Conservation (phyloP, 2,888 invertebrate genomes). For the Troides oblongomaculatus region DNA sequence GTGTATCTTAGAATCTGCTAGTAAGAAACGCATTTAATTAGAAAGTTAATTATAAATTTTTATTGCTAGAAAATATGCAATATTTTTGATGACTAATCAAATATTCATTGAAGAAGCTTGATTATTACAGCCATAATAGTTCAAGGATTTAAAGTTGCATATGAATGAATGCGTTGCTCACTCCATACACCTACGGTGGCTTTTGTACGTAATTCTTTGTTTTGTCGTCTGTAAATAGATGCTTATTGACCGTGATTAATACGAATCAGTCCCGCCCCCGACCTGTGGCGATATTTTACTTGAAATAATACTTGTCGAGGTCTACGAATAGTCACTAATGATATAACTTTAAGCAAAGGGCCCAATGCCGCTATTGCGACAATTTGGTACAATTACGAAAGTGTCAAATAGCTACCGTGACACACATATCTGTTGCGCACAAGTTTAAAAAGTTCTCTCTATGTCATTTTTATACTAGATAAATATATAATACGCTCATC, state of each 20-base stretch:
- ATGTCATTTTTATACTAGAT: neutral
- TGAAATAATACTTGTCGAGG: constrained; percentile 28
- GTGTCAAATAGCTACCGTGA: constrained; percentile 27
- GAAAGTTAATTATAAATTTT: too few species aligned
- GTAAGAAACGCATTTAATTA: neutral
- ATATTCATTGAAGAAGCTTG: neutral
- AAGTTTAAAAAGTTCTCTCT: neutral
- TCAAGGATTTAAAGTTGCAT: constrained; percentile 15
- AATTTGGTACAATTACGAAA: constrained; percentile 63
- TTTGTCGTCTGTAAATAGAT: constrained; percentile 17
- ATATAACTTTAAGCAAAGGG: constrained; percentile 50
- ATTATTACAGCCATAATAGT: constrained; percentile 3
- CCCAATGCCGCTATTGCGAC: constrained; percentile 49
- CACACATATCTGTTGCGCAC: neutral
- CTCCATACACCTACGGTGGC: neutral
- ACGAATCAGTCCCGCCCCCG: constrained; percentile 12
- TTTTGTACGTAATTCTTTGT: constrained; percentile 8
- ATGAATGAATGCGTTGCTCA: constrained; percentile 4
- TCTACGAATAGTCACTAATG: constrained; percentile 46
- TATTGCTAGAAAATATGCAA: neutral
- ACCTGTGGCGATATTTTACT: constrained; percentile 34
- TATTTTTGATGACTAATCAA: neutral
- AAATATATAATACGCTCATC: neutral
- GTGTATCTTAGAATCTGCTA: neutral
- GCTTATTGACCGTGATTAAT: constrained; percentile 27